Conservation (phyloP, 2,888 invertebrate species). For the Pandemis corylana region DNA sequence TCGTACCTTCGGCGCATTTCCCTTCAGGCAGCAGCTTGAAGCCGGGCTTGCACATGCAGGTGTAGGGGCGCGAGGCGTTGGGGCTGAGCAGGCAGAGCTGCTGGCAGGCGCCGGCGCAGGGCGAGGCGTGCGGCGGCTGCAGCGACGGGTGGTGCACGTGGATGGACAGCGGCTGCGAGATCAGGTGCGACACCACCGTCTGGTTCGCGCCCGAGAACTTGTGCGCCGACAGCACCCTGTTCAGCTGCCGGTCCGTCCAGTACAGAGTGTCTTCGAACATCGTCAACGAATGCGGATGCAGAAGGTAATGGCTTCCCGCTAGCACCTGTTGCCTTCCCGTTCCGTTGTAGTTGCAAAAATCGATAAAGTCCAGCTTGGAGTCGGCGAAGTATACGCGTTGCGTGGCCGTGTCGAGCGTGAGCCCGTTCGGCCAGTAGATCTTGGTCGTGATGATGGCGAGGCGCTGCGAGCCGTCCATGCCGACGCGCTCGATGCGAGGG, state of each 20-base stretch:
- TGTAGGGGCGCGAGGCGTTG: too few species aligned
- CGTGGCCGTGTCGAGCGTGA: slow-evolving; percentile 97
- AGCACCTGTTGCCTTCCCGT: slow-evolving; percentile 94
- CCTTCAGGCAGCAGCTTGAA: slow-evolving; percentile 88
- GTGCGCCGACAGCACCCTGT: slow-evolving; percentile 94
- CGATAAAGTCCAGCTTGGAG: slow-evolving; percentile 98
- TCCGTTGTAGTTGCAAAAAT: slow-evolving; percentile 98
- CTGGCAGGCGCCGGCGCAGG: slow-evolving; percentile 90
- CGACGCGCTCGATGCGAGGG: slow-evolving; percentile 97
- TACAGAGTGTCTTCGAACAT: slow-evolving; percentile 98
- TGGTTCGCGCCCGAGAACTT: slow-evolving; percentile 97
- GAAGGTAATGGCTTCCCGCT: slow-evolving; percentile 94
- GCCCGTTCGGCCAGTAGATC: slow-evolving; percentile 99
- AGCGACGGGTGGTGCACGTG: slow-evolving; percentile 97
- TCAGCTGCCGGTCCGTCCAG: slow-evolving; percentile 98
- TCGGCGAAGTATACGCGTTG: slow-evolving; percentile 98
- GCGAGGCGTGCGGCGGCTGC: slow-evolving; percentile 92
- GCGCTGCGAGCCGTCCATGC: slow-evolving; percentile 97
- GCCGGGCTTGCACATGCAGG: slow-evolving; percentile 97
- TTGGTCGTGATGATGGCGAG: slow-evolving; percentile 95
- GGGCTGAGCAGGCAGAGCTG: slow-evolving; percentile 97
- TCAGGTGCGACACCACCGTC: slow-evolving; percentile 96
- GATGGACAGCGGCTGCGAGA: slow-evolving; percentile 97
- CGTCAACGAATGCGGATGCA: slow-evolving; percentile 97
- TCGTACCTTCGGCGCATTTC: slow-evolving; percentile 87